Evolutionary conservation across 2,888 invertebrate genomes (phyloP), one percentile per base, ranked within the genome.

Genomic region (Peribatodes rhomboidaria): DNA sequence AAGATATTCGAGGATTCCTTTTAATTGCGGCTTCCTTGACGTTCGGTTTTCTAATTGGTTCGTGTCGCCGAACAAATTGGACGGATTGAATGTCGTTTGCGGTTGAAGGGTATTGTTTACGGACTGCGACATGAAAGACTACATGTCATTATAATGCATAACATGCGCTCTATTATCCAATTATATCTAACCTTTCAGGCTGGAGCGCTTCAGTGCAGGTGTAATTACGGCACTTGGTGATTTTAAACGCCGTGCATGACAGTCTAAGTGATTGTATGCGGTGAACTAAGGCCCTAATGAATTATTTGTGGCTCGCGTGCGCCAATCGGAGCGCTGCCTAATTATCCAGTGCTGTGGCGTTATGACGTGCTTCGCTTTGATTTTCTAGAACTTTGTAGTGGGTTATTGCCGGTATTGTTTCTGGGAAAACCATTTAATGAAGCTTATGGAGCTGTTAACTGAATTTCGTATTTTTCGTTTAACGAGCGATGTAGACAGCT

Each of bases 151-250:
- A 87, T 76, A 74, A 84, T 83, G 87, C 86, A 89, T 89, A 89
- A 84, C 83, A 84, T 80, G 81, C 67, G 82, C 73, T 72, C 79
- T 80, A 91, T 92, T 92, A 92, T 92, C 90, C 92, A 91, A 92
- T 92, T 91, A 92, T 91, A 88, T 90, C 85, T 91, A 92, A 92
- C 93, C 93, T 92, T 92, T 92, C 89, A 90, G 90, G 79, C 76
- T 78, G 74, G 77, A 75, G 77, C 74, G 81, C 80, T 87, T 84
- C 86, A 84, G 83, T 82, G 82, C 81, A 79, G 60, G 56, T 46
- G 78, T 85, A 87, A 88, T 88, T 88, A 88, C 84, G 82, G 75
- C 79, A 82, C 83, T 85, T 77, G 83, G 80, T 85, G 80, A 84
- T 83, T 89, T 89, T 89, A 88, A 90, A 87, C 87, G 85, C 83